Evolutionary conservation across 2,888 invertebrate species (phyloP).

Genomic region (Lordiphosa andalusiaca): DNA sequence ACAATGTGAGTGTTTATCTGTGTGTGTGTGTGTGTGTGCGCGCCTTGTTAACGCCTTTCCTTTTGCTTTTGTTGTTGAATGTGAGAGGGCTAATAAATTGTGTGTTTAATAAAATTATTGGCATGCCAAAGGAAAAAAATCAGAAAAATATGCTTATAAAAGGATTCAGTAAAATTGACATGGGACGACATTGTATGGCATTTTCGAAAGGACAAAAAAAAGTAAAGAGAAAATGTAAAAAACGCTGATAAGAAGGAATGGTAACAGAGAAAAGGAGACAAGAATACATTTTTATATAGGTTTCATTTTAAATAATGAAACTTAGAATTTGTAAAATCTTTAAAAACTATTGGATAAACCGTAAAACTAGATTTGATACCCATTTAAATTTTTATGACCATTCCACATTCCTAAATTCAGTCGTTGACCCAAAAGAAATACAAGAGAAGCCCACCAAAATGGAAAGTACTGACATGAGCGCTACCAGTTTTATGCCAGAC

Average conservation of each 20-base stretch:
- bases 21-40: conserved; percentile 1
- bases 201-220: too few species aligned
- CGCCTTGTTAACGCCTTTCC: conserved; percentile 29
- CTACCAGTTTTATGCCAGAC: conserved; percentile 14
- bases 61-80: conserved; percentile 29
- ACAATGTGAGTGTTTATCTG: conserved; percentile 33
- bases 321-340: too few species aligned
- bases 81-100: conserved; percentile 43
- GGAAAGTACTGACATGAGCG: conserved; percentile 33
- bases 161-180: conserved; percentile 10
- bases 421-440: conserved; percentile 7
- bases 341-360: too few species aligned
- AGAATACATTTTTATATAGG: too few species aligned
- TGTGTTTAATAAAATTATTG: conserved; percentile 53
- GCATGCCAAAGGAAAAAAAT: conserved; percentile 34
- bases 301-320: too few species aligned
- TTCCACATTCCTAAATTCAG: conserved; percentile 7
- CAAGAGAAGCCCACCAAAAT: conserved; percentile 1
- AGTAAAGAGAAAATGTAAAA: too few species aligned
- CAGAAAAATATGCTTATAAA: conserved; percentile 14
- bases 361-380: background rate
- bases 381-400: conserved; percentile 1
- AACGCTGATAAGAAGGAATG: too few species aligned
- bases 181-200: conserved; percentile 11
- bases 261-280: too few species aligned